Conservation (phyloP, 2,113 vertebrate genomes). For the Coracopsis vasa region DNA sequence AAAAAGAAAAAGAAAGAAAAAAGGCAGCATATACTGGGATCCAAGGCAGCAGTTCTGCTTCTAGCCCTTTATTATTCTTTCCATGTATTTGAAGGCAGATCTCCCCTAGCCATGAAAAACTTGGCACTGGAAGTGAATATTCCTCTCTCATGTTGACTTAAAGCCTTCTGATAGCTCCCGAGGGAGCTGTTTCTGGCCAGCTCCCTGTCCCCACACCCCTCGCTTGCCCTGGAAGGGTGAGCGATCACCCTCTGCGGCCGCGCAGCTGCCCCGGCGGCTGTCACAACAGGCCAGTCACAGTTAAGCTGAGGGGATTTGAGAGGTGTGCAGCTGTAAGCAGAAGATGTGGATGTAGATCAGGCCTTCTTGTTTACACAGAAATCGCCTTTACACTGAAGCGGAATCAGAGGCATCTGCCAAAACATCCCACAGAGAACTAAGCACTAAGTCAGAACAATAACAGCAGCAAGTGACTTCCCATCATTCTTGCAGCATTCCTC, state of each 20-base stretch:
- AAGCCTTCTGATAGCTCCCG: neutral
- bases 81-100: neutral
- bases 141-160: neutral
- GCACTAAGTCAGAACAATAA: conserved; percentile 38
- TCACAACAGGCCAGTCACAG: neutral
- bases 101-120: neutral
- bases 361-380: conserved; percentile 11
- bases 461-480: neutral
- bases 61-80: conserved; percentile 4
- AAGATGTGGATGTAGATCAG: neutral
- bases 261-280: neutral
- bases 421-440: conserved; percentile 19
- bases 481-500: conserved; percentile 5
- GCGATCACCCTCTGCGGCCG: neutral
- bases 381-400: neutral
- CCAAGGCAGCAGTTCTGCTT: neutral
- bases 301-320: neutral
- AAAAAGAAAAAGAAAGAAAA: too few relatives aligned
- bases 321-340: neutral
- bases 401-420: conserved; percentile 35
- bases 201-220: neutral
- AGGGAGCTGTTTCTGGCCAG: neutral
- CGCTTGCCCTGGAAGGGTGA: conserved; percentile 6
- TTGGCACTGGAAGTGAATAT: neutral
- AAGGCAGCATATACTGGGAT: neutral